Evolutionary conservation across 1,140 invertebrate species (phyloP).

Genomic region (Chironomus tepperi): DNA sequence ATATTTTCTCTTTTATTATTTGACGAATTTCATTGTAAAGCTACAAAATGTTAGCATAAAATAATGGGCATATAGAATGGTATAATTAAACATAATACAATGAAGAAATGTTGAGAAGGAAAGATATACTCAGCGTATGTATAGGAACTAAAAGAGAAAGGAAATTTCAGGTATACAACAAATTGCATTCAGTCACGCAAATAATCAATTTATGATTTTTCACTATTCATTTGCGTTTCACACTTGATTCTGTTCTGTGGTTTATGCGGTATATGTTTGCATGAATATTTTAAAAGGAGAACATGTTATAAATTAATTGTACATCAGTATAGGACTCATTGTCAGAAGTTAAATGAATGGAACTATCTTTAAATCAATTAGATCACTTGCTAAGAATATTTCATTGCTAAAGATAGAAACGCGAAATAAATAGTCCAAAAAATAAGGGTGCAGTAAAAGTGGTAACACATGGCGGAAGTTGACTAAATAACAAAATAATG

Average conservation of each 20-base stretch:
- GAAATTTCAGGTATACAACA: neutral
- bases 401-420: too few species aligned
- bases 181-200: constrained; percentile 23
- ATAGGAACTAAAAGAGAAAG: neutral
- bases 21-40: neutral
- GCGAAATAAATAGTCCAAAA: too few species aligned
- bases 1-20: neutral
- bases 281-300: too few species aligned
- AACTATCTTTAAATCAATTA: too few species aligned
- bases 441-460: neutral
- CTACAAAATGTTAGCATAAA: neutral
- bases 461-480: constrained; percentile 6
- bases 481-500: constrained; percentile 4
- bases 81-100: constrained; percentile 19
- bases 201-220: constrained; percentile 21
- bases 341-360: too few species aligned
- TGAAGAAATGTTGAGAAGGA: neutral
- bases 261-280: neutral
- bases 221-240: constrained; percentile 20
- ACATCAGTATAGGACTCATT: too few species aligned
- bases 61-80: neutral
- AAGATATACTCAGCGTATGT: neutral
- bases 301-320: too few species aligned
- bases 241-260: neutral
- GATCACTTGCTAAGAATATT: too few species aligned